Conservation (phyloP, 2,113 vertebrate species). For the Poeciliopsis turrubarensis region DNA sequence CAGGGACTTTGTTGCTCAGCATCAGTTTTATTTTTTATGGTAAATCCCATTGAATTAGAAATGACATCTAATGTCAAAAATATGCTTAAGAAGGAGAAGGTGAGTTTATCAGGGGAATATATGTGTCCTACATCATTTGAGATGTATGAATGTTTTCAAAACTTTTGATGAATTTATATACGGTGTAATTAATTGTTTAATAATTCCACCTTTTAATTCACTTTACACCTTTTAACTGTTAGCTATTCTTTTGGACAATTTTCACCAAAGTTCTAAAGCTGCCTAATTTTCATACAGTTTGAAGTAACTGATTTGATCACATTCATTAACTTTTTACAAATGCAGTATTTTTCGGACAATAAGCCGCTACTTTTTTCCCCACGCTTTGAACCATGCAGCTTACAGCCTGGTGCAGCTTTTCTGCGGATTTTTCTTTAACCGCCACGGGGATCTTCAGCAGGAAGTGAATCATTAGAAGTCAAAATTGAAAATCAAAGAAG, state of each 20-base stretch:
- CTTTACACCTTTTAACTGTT: background rate
- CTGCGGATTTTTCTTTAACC: too few relatives aligned
- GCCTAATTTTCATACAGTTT: background rate
- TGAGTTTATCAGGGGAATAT: background rate
- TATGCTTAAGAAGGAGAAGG: background rate
- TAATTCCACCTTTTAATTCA: too few relatives aligned
- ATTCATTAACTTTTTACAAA: background rate
- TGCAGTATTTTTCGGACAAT: background rate
- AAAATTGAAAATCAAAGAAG: too few relatives aligned
- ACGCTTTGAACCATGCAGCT: too few relatives aligned
- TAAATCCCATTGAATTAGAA: background rate
- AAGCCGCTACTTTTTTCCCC: too few relatives aligned
- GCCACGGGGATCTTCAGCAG: too few relatives aligned
- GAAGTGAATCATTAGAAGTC: too few relatives aligned
- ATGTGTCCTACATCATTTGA: too few relatives aligned
- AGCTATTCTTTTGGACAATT: background rate
- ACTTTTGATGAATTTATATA: background rate
- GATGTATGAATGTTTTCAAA: background rate
- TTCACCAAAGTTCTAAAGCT: background rate
- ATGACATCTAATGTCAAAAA: background rate
- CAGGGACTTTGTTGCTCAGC: background rate
- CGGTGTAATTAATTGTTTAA: background rate
- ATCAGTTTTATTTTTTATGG: background rate
- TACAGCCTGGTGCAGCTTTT: too few relatives aligned
- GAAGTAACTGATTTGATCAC: background rate